Conservation (phyloP, 2,797 vertebrate species). For the Merluccius polli region DNA sequence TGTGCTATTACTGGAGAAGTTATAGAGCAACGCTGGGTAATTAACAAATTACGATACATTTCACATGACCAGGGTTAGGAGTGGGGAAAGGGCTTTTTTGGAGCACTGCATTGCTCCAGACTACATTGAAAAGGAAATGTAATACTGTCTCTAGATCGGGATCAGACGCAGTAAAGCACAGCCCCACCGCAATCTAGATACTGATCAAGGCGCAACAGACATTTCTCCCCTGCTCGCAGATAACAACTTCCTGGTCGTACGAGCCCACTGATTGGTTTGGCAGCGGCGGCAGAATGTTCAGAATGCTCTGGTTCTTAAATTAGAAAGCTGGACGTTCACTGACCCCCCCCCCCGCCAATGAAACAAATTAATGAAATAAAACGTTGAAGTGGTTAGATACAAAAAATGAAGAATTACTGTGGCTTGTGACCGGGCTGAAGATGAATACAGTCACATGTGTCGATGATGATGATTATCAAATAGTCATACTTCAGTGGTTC, state of each 20-base stretch:
- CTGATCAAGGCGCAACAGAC: neutral
- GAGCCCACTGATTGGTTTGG: neutral
- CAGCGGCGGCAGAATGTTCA: neutral
- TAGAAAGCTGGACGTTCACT: neutral
- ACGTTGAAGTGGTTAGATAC: neutral
- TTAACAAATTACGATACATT: neutral
- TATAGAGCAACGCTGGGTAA: neutral
- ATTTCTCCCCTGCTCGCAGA: neutral
- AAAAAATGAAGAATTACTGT: neutral
- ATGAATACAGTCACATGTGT: slow-evolving; percentile 7
- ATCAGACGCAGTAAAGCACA: neutral
- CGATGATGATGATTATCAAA: slow-evolving; percentile 4
- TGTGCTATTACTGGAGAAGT: neutral
- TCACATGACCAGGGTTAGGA: neutral
- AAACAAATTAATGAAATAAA: neutral
- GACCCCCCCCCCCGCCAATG: neutral
- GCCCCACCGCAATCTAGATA: neutral
- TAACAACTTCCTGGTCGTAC: neutral
- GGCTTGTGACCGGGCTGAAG: neutral
- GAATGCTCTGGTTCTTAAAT: neutral
- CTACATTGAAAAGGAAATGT: slow-evolving; percentile 4
- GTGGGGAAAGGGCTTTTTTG: neutral
- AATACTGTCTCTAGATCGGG: slow-evolving; percentile 16
- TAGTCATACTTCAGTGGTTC: neutral
- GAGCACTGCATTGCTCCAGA: neutral